Conservation (phyloP, 2,113 vertebrate genomes). For the Cephalopholis sonnerati region DNA sequence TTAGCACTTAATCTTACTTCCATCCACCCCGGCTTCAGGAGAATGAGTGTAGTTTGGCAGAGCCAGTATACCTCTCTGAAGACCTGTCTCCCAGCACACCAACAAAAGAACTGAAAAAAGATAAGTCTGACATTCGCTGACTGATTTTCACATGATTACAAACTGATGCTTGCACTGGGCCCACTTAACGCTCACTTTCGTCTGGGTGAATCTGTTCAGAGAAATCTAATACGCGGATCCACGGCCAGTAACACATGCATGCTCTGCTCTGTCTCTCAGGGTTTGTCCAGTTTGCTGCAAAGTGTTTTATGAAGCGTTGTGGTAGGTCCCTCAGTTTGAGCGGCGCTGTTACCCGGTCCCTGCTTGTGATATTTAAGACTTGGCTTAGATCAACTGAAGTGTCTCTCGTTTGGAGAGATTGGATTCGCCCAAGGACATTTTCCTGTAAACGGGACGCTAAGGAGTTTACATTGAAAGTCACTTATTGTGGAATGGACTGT, state of each 20-base stretch:
- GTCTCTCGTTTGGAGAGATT: conserved; percentile 76
- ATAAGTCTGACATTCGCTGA: conserved; percentile 63
- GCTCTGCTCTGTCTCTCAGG: conserved; percentile 72
- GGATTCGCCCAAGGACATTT: conserved; percentile 82
- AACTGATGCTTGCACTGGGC: conserved; percentile 73
- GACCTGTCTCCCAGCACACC: conserved; percentile 29
- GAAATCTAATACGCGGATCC: conserved; percentile 74
- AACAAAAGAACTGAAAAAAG: conserved; percentile 52
- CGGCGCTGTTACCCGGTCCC: conserved; percentile 66
- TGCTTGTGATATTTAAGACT: conserved; percentile 82
- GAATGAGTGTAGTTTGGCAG: conserved; percentile 47
- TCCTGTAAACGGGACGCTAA: conserved; percentile 79
- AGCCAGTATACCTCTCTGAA: conserved; percentile 31
- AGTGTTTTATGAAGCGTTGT: conserved; percentile 78
- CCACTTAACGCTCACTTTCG: conserved; percentile 65
- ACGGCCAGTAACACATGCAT: conserved; percentile 61
- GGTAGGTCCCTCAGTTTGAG: conserved; percentile 78
- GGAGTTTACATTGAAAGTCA: conserved; percentile 79
- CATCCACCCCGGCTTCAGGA: conserved; percentile 47
- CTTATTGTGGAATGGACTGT: conserved; percentile 77
- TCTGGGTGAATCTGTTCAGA: conserved; percentile 65
- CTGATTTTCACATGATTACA: conserved; percentile 77
- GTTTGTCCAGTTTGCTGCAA: conserved; percentile 68
- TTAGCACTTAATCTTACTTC: conserved; percentile 73
- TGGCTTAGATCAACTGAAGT: conserved; percentile 76